Percentiles rank a stretch among this genome's conserved stretches.
phyloP scores from a whole-genome alignment of 2,888 invertebrate species.

The Tyria jacobaeae region DNA sequence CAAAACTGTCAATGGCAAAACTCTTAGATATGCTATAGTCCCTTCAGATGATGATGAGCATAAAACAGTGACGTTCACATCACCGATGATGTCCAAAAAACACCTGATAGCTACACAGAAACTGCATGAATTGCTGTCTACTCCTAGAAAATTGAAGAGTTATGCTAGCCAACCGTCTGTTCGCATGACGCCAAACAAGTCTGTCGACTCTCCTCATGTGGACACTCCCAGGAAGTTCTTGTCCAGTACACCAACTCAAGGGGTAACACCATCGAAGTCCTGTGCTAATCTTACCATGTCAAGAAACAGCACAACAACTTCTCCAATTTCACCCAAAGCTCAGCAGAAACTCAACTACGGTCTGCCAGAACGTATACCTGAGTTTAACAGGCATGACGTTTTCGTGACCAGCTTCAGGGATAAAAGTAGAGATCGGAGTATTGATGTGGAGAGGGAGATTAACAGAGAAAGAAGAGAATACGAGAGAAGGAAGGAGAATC shows the following conservation, averaged over 20 bases:
- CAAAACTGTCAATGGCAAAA: slow-evolving; percentile 88
- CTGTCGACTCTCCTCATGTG: slow-evolving; percentile 31
- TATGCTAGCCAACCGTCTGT: slow-evolving; percentile 85
- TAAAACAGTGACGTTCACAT: slow-evolving; percentile 75
- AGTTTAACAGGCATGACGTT: slow-evolving; percentile 72
- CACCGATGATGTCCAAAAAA: slow-evolving; percentile 82
- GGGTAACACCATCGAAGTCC: slow-evolving; percentile 79
- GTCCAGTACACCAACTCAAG: slow-evolving; percentile 77
- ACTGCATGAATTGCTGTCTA: slow-evolving; percentile 90
- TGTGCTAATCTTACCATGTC: slow-evolving; percentile 76
- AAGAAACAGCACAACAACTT: slow-evolving; percentile 60
- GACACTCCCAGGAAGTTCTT: slow-evolving; percentile 57
- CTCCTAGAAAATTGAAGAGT: slow-evolving; percentile 88
- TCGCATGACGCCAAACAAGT: slow-evolving; percentile 74
- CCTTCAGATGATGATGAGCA: slow-evolving; percentile 86
- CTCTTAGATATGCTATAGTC: slow-evolving; percentile 86
- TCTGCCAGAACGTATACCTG: slow-evolving; percentile 51
- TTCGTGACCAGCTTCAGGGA: slow-evolving; percentile 79
- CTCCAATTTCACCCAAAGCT: slow-evolving; percentile 83
- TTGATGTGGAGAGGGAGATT: slow-evolving; percentile 64
- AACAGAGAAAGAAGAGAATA: slow-evolving; percentile 73
- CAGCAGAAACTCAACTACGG: slow-evolving; percentile 87
- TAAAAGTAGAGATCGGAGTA: slow-evolving; percentile 66
- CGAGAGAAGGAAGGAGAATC: slow-evolving; percentile 57
- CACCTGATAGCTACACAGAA: slow-evolving; percentile 91